Base-by-base conservation (phyloP, 2,888 invertebrate genomes). In the Apodemia mormo region DNA sequence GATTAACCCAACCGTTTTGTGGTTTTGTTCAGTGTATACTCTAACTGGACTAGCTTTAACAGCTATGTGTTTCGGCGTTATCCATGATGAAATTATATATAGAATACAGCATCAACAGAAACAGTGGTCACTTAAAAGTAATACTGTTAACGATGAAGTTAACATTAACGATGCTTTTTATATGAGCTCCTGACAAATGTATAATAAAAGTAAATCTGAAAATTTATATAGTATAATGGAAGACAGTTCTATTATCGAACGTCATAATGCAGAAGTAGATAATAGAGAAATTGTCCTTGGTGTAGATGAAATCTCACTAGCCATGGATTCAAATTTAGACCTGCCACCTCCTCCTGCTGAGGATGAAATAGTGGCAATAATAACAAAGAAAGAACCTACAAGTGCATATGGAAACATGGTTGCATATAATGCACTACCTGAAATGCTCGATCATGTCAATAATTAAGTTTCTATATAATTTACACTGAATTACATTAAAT, bases 1-100 rank as follows among this genome's bases (percentile, higher is more conserved):
- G 52, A 95, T 95, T 58, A 95, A 95, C 77, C 95, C 95, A 77
- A 94, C 95, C 43, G 97, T 97, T 49, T 94, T 97, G 74, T 97
- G 97, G 97, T 97, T 97, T 87, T 97, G 97, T 89, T 97, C 97
- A 66, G 95, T 97, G 77, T 98, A 97, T 88, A 97, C 97, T 76
- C 96, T 98, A 95, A 96, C 96, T 54, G 97, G 97, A 1, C 96
- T 98, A 94, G 97, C 97, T 1, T 89, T 98, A 75, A 97, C 97
- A 29, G 97, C 97, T 52, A 97, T 97, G 97, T 97, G 97, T 81
- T 97, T 97, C 49, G 74, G 74, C 37, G 75, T 76, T 30, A 74
- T 97, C 72, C 97, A 97, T 81, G 97, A 97, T 82, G 97, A 97
- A 88, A 97, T 97, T 76, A 96, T 97, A 58, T 97, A 97, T 88